Evolutionary conservation across 37 sponge, comb jelly and placozoan genomes (phyloP), one percentile per base, ranked within the genome.

Genomic region (Spongia lamella): DNA sequence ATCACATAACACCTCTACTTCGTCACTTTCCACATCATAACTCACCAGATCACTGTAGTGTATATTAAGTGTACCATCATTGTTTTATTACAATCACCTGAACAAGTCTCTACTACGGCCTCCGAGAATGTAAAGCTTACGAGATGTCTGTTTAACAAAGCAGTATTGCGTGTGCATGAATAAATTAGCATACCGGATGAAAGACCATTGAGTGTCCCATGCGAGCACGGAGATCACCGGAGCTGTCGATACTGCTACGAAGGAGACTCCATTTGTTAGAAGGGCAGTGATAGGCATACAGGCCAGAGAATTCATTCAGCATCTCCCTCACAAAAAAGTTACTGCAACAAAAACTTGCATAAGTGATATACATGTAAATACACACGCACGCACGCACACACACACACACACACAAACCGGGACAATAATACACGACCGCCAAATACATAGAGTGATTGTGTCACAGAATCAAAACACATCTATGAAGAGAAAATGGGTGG

Each of bases 401-500:
- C 69, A 67, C 69, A 67, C 69, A 67, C 69, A 67, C 69, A 73
- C 74, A 73, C 74, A 73, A 4, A 56, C 74, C 55, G 9, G 3
- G 57, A 73, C 59, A 73, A 37, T 11, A 14, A n/a, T 57, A 89
- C 68, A 31, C 77, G 74, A n/a, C 94, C 94, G 1, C 94, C 94
- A 80, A 93, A 89, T 53, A 89, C 76, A 82, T 84, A 93, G 49
- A 93, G 66, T 15, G 67, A 15, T 27, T 83, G 71, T 0, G 76
- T 75, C 3, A 40, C 71, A 13, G 70, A 32, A 61, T 88, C 90
- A 31, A 74, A 81, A 16, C 69, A 78, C 90, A 93, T 93, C 86
- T 93, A 43, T 3, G 24, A 32, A 47, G 68, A 30, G 31, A 78
- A 2, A 76, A 33, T 20, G 11, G 15, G n/a, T n/a, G n/a, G n/a